Conservation (phyloP, 2,888 invertebrate species). For the Eumerus sabulonum region DNA sequence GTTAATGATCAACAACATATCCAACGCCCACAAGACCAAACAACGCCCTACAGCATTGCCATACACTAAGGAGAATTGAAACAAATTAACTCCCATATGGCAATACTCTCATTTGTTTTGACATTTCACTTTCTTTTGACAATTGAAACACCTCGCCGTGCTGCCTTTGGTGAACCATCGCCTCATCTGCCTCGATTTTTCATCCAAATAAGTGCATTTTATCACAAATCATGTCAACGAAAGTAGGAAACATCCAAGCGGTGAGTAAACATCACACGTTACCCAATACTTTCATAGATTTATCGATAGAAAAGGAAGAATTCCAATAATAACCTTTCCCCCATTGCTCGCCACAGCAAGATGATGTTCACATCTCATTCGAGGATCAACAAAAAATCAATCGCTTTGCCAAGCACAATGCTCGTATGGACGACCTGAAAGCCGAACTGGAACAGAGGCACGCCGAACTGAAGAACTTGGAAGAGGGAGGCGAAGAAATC, state of each 20-base stretch:
- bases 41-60: constrained; percentile 39
- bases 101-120: constrained; percentile 48
- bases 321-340: constrained; percentile 34
- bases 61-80: constrained; percentile 37
- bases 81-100: constrained; percentile 2
- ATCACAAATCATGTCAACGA: constrained; percentile 75
- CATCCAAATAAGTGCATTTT: constrained; percentile 11
- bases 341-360: constrained; percentile 75
- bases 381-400: constrained; percentile 99
- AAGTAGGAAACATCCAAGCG: constrained; percentile 82
- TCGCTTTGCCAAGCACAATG: constrained; percentile 95
- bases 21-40: too few relatives aligned
- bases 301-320: not conserved
- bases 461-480: constrained; percentile 94
- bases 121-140: constrained; percentile 32
- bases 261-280: constrained; percentile 80
- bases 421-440: constrained; percentile 93
- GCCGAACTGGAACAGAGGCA: constrained; percentile 91
- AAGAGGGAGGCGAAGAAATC: constrained; percentile 95
- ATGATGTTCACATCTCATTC: constrained; percentile 95
- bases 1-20: too few relatives aligned
- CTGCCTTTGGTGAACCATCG: not conserved
- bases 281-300: constrained; percentile 1
- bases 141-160: constrained; percentile 45
- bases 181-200: constrained; percentile 47